Evolutionary conservation across 2,113 vertebrate species (phyloP).

Genomic region (Phalacrocorax carbo): DNA sequence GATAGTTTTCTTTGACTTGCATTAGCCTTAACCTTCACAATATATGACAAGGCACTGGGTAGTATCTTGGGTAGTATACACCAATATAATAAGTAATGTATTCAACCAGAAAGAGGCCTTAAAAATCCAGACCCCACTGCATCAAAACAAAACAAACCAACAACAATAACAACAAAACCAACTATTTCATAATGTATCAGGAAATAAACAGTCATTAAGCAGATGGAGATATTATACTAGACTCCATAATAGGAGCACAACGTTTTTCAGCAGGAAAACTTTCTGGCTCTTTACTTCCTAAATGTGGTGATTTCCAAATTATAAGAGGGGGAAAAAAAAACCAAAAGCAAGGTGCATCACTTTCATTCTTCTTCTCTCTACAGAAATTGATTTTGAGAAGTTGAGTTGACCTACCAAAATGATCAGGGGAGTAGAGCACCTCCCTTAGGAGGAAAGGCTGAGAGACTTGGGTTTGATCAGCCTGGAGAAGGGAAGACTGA

Average conservation of each 20-base stretch:
- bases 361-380: neutral
- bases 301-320: neutral
- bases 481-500: no score
- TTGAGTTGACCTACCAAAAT: no score
- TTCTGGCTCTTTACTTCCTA: fast-evolving
- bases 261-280: neutral
- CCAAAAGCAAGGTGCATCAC: neutral
- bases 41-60: neutral
- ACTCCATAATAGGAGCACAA: neutral
- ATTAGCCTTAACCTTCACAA: neutral
- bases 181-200: neutral
- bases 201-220: neutral
- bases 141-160: neutral
- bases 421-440: no score
- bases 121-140: neutral
- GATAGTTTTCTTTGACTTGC: neutral
- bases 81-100: neutral
- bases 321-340: fast-evolving
- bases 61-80: neutral
- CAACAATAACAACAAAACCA: neutral
- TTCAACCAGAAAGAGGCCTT: neutral
- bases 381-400: neutral
- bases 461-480: no score
- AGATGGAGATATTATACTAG: neutral
- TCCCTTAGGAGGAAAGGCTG: no score